Evolutionary conservation across 2,888 invertebrate species (phyloP), one percentile per base, ranked within the genome.

Genomic region (Perizoma flavofasciatum): DNA sequence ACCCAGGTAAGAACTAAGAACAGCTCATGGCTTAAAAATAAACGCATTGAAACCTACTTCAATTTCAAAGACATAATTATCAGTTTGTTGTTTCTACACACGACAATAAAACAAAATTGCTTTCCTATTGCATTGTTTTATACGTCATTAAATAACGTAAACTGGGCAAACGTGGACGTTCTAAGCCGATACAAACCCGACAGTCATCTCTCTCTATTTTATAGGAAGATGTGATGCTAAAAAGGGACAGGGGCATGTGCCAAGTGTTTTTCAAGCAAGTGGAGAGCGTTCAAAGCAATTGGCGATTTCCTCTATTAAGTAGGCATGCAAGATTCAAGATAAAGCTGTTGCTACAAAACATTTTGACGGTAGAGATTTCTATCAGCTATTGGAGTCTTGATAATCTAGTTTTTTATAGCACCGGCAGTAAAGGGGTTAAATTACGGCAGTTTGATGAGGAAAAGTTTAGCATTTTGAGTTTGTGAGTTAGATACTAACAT

Each of bases 241-340:
- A 63, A 40, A 37, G 50, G 35, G 63, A 63, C 7, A 5, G 44
- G 9, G 9, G 7, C 41, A 46, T 49, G 39, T 7, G 34, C 22
- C 39, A 54, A 49, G 56, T 57, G 54, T 57, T 50, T 55, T 58
- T 50, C 39, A 52, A 22, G 3, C 22, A 37, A 47, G 35, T 55
- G 49, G 49, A 56, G 52, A 58, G 43, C 44, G 66, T 63, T 56
- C 9, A 35, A 6, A 62, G 65, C 86, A 88, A 89, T 88, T 86
- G 88, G 83, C 83, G 83, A 86, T 88, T 89, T 89, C 89, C 89
- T 88, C 82, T 82, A 83, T 83, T 85, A 83, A 80, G 75, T 77
- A 81, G 81, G 81, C 80, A 81, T 78, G 78, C 81, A 61, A 74
- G 88, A 89, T 88, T 70, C 56, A 43, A 81, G 89, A 89, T 89